Evolutionary conservation across 2,888 invertebrate genomes (phyloP).

Genomic region (Syrphus vitripennis): DNA sequence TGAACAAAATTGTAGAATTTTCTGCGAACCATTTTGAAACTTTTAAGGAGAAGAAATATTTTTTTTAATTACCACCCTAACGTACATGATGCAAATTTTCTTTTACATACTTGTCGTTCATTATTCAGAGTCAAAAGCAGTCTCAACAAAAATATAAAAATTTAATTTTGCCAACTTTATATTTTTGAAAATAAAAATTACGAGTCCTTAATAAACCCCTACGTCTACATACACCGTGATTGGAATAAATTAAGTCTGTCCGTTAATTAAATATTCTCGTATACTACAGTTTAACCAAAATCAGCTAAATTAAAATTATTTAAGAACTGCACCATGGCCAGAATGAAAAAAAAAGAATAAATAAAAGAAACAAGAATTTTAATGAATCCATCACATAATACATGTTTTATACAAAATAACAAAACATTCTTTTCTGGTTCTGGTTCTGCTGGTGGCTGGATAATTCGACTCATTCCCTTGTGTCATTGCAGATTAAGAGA

Average conservation of each 20-base stretch:
- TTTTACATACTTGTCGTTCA: no score
- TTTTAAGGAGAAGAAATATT: no score
- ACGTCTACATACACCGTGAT: not conserved
- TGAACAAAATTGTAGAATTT: no score
- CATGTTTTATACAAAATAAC: not conserved
- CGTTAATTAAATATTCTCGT: not conserved
- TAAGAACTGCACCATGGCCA: not conserved
- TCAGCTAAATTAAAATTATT: not conserved
- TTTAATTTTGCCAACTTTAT: no score
- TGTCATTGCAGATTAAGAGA: conserved; percentile 6
- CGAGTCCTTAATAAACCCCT: not conserved
- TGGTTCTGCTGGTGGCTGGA: not conserved
- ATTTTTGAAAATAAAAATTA: no score
- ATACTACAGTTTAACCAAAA: not conserved
- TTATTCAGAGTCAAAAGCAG: no score
- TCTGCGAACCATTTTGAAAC: no score
- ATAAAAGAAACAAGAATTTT: not conserved
- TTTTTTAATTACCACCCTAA: no score
- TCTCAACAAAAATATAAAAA: no score
- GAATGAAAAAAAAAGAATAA: not conserved
- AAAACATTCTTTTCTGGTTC: not conserved
- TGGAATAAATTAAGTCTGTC: not conserved
- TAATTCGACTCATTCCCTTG: not conserved
- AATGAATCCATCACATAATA: not conserved
- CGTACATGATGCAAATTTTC: no score